Percentiles rank a stretch among this genome's conserved stretches.
Evolutionary conservation across 2,888 invertebrate species (phyloP).

Genomic region (Scaeva pyrastri): DNA sequence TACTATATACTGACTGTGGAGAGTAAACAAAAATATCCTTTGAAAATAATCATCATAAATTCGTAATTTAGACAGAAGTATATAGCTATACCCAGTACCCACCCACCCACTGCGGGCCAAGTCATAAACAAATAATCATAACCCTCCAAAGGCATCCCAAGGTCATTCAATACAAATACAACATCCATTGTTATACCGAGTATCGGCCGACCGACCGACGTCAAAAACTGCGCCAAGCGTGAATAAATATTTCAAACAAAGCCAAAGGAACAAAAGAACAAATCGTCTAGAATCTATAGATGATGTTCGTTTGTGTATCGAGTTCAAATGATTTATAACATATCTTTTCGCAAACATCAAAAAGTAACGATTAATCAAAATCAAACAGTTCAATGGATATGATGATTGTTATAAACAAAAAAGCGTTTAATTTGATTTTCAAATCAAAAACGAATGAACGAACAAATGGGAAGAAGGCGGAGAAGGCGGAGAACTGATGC

Average conservation of each 20-base stretch:
- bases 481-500: not conserved
- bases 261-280: not conserved
- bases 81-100: not conserved
- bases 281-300: not conserved
- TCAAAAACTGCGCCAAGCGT: conserved; percentile 6
- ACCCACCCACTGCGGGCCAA: not conserved
- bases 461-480: not conserved
- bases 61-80: not conserved
- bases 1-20: not conserved
- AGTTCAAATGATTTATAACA: conserved; percentile 31
- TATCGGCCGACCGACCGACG: not conserved
- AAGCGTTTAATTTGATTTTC: conserved; percentile 16
- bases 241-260: conserved; percentile 23
- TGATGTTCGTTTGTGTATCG: not conserved
- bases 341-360: conserved; percentile 16
- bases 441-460: too few species aligned
- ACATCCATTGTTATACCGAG: conserved; percentile 1
- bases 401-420: conserved; percentile 21
- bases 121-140: not conserved
- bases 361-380: conserved; percentile 39
- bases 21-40: conserved; percentile 14
- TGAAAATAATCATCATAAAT: conserved; percentile 36
- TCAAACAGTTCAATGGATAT: conserved; percentile 34
- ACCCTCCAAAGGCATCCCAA: not conserved
- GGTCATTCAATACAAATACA: conserved; percentile 39